Percentiles rank a stretch among this genome's conserved stretches.
These are phyloP conservation scores for Synergus japonicus DNA, from an alignment of 2,888 invertebrate species.

Conservation along the genomic window DNA sequence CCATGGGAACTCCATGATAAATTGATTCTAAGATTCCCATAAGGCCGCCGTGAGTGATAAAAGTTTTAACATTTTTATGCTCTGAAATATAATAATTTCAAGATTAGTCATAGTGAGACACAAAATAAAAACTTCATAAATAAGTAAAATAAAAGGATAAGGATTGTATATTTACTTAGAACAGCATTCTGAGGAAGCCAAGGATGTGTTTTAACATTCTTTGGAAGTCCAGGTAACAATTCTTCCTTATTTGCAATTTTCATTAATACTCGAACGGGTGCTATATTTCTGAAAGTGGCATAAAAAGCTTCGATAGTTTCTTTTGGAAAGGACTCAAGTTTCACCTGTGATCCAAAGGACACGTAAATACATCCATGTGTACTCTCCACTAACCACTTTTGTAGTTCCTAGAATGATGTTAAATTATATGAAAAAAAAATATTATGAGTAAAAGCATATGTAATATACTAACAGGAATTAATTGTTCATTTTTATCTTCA, in stretches of 20 bases:
- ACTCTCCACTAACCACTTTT: conserved; percentile 71
- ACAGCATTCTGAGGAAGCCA: conserved; percentile 70
- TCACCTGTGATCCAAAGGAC: conserved; percentile 73
- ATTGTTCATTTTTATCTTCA: conserved; percentile 47
- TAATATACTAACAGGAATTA: conserved; percentile 49
- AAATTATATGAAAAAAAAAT: not conserved
- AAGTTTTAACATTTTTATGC: conserved; percentile 67
- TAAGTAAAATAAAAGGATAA: too few relatives aligned
- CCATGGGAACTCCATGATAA: conserved; percentile 65
- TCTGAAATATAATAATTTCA: conserved; percentile 27
- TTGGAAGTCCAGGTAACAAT: conserved; percentile 66
- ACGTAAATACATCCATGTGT: conserved; percentile 70
- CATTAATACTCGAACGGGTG: conserved; percentile 69
- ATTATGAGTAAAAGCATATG: not conserved
- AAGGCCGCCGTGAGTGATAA: conserved; percentile 70
- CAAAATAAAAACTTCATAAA: not conserved
- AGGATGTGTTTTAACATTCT: conserved; percentile 68
- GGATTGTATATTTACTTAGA: conserved; percentile 58
- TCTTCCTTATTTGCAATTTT: conserved; percentile 68
- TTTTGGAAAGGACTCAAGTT: conserved; percentile 69
- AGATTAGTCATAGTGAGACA: not conserved
- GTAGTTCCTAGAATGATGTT: conserved; percentile 61
- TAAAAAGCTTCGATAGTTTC: conserved; percentile 62
- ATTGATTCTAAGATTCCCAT: conserved; percentile 67
- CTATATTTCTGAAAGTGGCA: conserved; percentile 65